Conservation (phyloP, 2,888 invertebrate species). For the Horisme vitalbata region DNA sequence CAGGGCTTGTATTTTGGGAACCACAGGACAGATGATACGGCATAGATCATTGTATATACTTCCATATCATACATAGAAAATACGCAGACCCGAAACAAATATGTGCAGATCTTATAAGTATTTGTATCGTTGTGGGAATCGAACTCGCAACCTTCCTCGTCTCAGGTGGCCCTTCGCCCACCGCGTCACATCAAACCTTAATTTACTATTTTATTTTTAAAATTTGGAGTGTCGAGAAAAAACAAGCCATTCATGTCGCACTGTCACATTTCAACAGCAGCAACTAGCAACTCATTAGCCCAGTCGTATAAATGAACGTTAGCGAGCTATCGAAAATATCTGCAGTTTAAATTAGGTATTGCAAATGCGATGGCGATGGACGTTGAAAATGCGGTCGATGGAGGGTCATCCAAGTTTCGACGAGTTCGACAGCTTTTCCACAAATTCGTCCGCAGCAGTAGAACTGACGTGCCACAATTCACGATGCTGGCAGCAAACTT, state of each 20-base stretch:
- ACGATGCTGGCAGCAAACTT: slow-evolving; percentile 26
- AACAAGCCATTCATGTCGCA: neutral
- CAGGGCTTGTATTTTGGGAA: too few species aligned
- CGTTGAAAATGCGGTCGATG: neutral
- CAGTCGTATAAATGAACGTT: slow-evolving; percentile 6
- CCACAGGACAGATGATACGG: too few species aligned
- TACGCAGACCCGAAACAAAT: too few species aligned
- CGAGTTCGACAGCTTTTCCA: slow-evolving; percentile 21
- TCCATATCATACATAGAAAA: too few species aligned
- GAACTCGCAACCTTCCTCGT: too few species aligned
- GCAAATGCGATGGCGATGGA: neutral
- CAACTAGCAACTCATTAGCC: neutral
- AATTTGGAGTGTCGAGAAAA: too few species aligned
- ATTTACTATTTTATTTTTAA: too few species aligned
- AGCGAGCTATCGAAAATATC: slow-evolving; percentile 4
- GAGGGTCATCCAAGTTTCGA: slow-evolving; percentile 12
- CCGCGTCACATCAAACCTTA: too few species aligned
- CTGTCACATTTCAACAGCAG: neutral
- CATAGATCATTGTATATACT: too few species aligned
- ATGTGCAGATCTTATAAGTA: too few species aligned
- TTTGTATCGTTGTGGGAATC: too few species aligned
- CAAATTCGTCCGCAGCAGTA: slow-evolving; percentile 14
- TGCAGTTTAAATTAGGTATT: slow-evolving; percentile 2
- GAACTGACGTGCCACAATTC: neutral
- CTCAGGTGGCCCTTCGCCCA: too few species aligned